A percentile compares a stretch with the other conserved stretches of the same genome.
Conservation (phyloP, 2,113 vertebrate genomes). For the Antennarius striatus region DNA sequence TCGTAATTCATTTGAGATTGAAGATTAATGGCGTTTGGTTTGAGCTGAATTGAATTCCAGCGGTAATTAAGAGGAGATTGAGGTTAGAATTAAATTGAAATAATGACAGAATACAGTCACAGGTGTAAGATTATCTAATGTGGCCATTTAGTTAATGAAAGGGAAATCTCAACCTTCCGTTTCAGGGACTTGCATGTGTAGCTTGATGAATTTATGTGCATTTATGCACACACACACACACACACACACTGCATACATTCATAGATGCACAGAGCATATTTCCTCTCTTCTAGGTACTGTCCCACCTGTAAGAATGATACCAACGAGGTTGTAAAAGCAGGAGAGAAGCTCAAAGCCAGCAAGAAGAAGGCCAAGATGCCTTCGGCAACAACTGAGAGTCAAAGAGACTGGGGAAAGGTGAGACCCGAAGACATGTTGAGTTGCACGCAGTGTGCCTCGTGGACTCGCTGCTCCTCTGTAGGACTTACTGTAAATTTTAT, state of each 20-base stretch:
- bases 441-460: too few relatives aligned
- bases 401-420: conserved; percentile 99
- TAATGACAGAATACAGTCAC: conserved; percentile 14
- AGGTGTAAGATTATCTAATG: conserved; percentile 24
- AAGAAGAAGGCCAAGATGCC: conserved; percentile 99
- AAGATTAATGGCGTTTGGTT: conserved; percentile 21
- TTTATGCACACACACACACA: background rate
- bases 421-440: conserved; percentile 22
- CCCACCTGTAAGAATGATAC: conserved; percentile 99
- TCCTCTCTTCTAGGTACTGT: conserved; percentile 88
- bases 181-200: too few relatives aligned
- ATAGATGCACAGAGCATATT: background rate
- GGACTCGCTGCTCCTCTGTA: conserved; percentile 1
- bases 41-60: conserved; percentile 15
- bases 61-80: conserved; percentile 16
- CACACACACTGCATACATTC: background rate
- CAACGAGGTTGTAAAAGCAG: conserved; percentile 96
- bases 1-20: conserved; percentile 8
- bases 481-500: background rate
- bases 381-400: conserved; percentile 95
- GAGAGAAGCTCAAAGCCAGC: conserved; percentile 96
- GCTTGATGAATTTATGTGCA: too few relatives aligned
- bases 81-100: conserved; percentile 27
- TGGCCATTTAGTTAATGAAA: background rate
- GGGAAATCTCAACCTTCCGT: background rate